Conservation (phyloP, 2,888 invertebrate species). For the Rhagonycha lutea region DNA sequence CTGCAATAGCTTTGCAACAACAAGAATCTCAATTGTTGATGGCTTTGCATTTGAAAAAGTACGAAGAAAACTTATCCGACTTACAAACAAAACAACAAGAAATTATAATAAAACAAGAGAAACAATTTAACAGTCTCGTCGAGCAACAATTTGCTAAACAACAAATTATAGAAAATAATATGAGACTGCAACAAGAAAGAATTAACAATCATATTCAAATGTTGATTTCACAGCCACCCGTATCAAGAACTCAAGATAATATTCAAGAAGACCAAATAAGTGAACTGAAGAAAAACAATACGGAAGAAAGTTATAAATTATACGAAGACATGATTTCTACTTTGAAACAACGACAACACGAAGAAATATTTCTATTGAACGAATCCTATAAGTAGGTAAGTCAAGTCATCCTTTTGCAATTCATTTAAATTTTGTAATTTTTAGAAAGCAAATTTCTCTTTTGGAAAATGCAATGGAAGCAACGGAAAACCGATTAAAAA, state of each 20-base stretch:
- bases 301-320: slow-evolving; percentile 42
- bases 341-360: slow-evolving; percentile 63
- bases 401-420: neutral
- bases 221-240: slow-evolving; percentile 43
- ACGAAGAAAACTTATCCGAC: slow-evolving; percentile 63
- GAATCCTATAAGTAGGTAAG: slow-evolving; percentile 63
- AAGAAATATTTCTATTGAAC: slow-evolving; percentile 66
- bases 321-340: slow-evolving; percentile 55
- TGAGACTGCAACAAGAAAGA: slow-evolving; percentile 64
- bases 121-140: slow-evolving; percentile 60
- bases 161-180: slow-evolving; percentile 62
- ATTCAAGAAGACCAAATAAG: slow-evolving; percentile 48
- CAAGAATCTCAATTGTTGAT: slow-evolving; percentile 67
- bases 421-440: slow-evolving; percentile 28
- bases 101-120: slow-evolving; percentile 58
- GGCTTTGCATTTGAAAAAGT: slow-evolving; percentile 65
- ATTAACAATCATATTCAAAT: slow-evolving; percentile 66
- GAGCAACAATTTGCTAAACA: slow-evolving; percentile 62
- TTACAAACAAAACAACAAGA: slow-evolving; percentile 63
- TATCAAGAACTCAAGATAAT: slow-evolving; percentile 18
- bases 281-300: slow-evolving; percentile 42
- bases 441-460: slow-evolving; percentile 63
- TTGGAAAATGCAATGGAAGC: slow-evolving; percentile 61
- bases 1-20: slow-evolving; percentile 62
- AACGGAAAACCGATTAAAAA: slow-evolving; percentile 64